Conservation (phyloP, 2,888 invertebrate genomes). For the Hydraecia micacea region DNA sequence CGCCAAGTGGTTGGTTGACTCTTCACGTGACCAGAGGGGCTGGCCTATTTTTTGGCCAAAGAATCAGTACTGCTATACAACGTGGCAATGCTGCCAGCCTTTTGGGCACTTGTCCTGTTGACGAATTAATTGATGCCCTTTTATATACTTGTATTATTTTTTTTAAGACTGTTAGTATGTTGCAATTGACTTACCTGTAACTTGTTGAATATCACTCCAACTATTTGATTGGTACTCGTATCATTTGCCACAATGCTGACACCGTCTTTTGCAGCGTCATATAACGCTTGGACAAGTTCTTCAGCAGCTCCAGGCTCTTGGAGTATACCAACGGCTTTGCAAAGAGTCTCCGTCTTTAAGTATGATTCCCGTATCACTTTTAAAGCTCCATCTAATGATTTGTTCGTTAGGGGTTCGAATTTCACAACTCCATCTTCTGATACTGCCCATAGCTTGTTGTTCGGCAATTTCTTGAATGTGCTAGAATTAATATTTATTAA, state of each 20-base stretch:
- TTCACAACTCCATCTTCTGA: constrained; percentile 26
- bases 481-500: constrained; percentile 7
- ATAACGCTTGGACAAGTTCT: constrained; percentile 20
- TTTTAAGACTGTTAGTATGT: background rate
- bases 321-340: constrained; percentile 28
- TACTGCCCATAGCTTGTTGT: constrained; percentile 13
- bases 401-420: constrained; percentile 20
- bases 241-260: constrained; percentile 28
- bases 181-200: constrained; percentile 14
- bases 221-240: constrained; percentile 25
- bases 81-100: too few species aligned
- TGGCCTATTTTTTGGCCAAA: background rate
- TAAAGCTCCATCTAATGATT: constrained; percentile 25
- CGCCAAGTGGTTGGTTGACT: background rate
- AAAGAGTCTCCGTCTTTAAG: constrained; percentile 16
- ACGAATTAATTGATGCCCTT: background rate
- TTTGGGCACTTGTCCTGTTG: background rate
- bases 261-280: constrained; percentile 28
- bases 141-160: background rate
- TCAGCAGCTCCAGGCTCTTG: constrained; percentile 38
- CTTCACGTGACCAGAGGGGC: background rate
- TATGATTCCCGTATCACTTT: constrained; percentile 35
- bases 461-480: background rate
- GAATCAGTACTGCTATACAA: too few species aligned
- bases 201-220: constrained; percentile 36